Evolutionary conservation across 1,140 invertebrate genomes (phyloP).

Genomic region (Drosophila lowei): DNA sequence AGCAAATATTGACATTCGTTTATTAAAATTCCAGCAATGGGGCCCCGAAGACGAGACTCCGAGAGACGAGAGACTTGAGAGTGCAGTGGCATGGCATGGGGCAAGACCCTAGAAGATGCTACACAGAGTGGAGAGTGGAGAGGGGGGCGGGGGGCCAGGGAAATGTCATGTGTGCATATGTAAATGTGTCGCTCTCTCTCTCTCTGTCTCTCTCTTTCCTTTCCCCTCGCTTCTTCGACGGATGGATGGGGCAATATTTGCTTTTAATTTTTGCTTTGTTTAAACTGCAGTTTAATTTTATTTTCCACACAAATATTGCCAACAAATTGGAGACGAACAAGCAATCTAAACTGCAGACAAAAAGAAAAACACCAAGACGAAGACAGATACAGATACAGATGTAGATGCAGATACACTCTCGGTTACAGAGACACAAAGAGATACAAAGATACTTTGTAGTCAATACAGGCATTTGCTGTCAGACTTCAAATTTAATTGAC

Average conservation of each 20-base stretch:
- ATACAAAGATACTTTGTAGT: conserved; percentile 34
- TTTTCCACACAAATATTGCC: conserved; percentile 78
- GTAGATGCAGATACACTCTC: conserved; percentile 23
- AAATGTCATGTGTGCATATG: conserved; percentile 80
- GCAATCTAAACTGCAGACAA: conserved; percentile 60
- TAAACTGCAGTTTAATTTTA: conserved; percentile 82
- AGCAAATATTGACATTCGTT: conserved; percentile 82
- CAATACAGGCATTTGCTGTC: conserved; percentile 60
- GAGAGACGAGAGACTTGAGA: conserved; percentile 20
- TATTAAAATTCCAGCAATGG: conserved; percentile 78
- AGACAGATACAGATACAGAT: conserved; percentile 14
- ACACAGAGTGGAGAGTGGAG: conserved; percentile 14
- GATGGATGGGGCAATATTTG: conserved; percentile 68
- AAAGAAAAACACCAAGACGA: conserved; percentile 7
- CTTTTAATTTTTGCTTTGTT: conserved; percentile 82
- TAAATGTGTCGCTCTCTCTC: conserved; percentile 58
- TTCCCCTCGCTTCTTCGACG: conserved; percentile 10
- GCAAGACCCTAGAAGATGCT: conserved; percentile 32
- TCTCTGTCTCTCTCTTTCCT: conserved; percentile 12
- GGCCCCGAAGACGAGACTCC: conserved; percentile 49
- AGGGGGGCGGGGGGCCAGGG: conserved; percentile 4
- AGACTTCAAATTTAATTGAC: conserved; percentile 78
- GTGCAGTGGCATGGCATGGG: conserved; percentile 28
- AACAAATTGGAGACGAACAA: conserved; percentile 69
- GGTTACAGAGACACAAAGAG: conserved; percentile 2